Evolutionary conservation across 1,140 invertebrate species (phyloP).

Genomic region (Thrips palmi): DNA sequence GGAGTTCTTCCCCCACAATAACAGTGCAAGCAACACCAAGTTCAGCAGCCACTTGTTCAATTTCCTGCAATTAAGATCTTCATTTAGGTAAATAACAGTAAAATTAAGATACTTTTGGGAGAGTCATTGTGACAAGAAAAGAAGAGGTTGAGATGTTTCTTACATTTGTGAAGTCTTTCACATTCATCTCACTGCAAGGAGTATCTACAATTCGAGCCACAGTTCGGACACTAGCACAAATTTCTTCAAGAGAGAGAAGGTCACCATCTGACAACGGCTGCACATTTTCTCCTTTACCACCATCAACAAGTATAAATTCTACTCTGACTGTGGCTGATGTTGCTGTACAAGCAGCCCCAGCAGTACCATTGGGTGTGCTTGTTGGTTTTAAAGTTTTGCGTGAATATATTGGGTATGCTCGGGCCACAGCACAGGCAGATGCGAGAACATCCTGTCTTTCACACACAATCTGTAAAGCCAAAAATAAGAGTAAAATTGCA

Average conservation of each 20-base stretch:
- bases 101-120: not conserved
- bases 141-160: slow-evolving; percentile 3
- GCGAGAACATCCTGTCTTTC: slow-evolving; percentile 55
- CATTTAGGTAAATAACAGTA: not conserved
- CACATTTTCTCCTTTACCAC: slow-evolving; percentile 16
- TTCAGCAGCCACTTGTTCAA: slow-evolving; percentile 37
- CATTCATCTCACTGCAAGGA: slow-evolving; percentile 71
- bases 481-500: slow-evolving; percentile 2
- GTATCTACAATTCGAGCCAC: slow-evolving; percentile 65
- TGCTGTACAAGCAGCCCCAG: slow-evolving; percentile 12
- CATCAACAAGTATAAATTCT: slow-evolving; percentile 38
- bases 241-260: slow-evolving; percentile 36
- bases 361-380: slow-evolving; percentile 2
- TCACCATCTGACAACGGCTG: slow-evolving; percentile 32
- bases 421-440: slow-evolving; percentile 59
- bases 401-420: slow-evolving; percentile 53
- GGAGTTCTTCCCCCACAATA: slow-evolving; percentile 57
- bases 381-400: slow-evolving; percentile 31
- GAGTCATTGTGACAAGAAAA: not conserved
- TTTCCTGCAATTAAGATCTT: slow-evolving; percentile 34
- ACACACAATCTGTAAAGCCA: slow-evolving; percentile 52
- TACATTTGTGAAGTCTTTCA: slow-evolving; percentile 56
- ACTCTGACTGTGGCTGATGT: slow-evolving; percentile 27
- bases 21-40: slow-evolving; percentile 40
- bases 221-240: slow-evolving; percentile 43